Base-by-base conservation (phyloP, 2,797 vertebrate species). In the Sebastes jordani region DNA sequence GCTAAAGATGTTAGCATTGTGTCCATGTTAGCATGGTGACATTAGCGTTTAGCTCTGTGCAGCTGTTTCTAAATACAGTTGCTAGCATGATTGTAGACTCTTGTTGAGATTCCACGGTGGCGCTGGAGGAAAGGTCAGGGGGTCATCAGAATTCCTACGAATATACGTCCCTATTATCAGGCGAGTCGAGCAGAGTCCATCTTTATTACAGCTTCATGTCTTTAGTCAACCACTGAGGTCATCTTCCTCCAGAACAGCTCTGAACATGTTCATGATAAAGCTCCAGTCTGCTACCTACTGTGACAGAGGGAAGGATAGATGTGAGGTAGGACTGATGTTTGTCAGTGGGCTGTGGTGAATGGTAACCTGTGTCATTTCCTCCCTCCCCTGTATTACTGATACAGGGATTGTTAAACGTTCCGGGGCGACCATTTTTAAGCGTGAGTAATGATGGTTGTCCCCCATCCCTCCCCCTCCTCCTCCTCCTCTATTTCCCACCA, bases 351-450 rank as follows among this genome's bases (percentile, higher is more conserved):
- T 75, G 65, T 80, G 42, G 81, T 71, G 42, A 85, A 80, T 88
- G 80, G 81, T 93, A 95, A 92, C 90, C 25, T 88, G 77, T 94
- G 72, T 93, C 59, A 75, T 93, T 86, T 93, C 89, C 87, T 88
- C 87, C 88, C 80, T 86, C 81, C 86, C 80, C 76, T 83, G 78
- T 87, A 82, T 85, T 86, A 90, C 83, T 91, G 88, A 80, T 74
- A 78, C 92, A 96, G 96, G 95, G 87, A 94, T 96, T 93, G 95
- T 96, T 94, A 96, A 96, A 91, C 95, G 95, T 91, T 96, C 95
- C 91, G 90, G 92, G 93, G 92, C 63, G 83, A 93, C 93, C 91
- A 83, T 95, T 86, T 95, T 93, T 86, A 92, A 95, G 92, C 95
- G 95, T 96, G 95, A 97, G 96, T 97, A 96, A 92, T 74, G 11